Evolutionary conservation across 2,888 invertebrate species (phyloP).

Genomic region (Drosophila acutilabella): DNA sequence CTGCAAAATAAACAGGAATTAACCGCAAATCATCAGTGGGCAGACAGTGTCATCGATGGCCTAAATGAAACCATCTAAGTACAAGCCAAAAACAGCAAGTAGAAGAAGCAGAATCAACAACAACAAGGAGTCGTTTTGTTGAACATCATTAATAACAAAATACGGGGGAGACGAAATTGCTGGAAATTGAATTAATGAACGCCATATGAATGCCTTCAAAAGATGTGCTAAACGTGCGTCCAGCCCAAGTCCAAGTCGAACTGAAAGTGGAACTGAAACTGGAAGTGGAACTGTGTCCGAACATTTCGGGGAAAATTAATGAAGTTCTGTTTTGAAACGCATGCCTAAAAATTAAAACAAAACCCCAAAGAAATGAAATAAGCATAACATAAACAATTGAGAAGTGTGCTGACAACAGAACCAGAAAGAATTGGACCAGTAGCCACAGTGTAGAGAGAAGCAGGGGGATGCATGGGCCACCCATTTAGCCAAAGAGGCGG

Average conservation of each 20-base stretch:
- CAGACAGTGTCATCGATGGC: slow-evolving; percentile 63
- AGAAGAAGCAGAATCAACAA: slow-evolving; percentile 34
- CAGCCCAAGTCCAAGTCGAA: slow-evolving; percentile 53
- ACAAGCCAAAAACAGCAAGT: slow-evolving; percentile 40
- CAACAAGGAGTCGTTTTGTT: slow-evolving; percentile 76
- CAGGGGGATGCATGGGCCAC: slow-evolving; percentile 23
- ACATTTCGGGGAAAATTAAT: slow-evolving; percentile 76
- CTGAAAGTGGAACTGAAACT: neutral
- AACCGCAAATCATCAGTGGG: slow-evolving; percentile 66
- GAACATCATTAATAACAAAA: slow-evolving; percentile 84
- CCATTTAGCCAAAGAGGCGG: slow-evolving; percentile 21
- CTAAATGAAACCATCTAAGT: slow-evolving; percentile 54
- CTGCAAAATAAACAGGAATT: slow-evolving; percentile 55
- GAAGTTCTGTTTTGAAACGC: slow-evolving; percentile 74
- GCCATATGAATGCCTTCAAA: slow-evolving; percentile 65
- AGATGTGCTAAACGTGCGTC: slow-evolving; percentile 79
- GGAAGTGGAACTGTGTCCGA: slow-evolving; percentile 17
- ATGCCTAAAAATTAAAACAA: slow-evolving; percentile 55
- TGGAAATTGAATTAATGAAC: slow-evolving; percentile 79
- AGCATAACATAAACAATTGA: slow-evolving; percentile 67
- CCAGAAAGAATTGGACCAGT: slow-evolving; percentile 22
- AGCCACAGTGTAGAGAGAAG: neutral
- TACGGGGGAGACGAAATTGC: slow-evolving; percentile 71
- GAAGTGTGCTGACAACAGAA: slow-evolving; percentile 65
- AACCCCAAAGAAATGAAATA: slow-evolving; percentile 43